Percentiles rank a stretch among this genome's conserved stretches.
These are phyloP conservation scores for Malacoctenus gilli DNA, from an alignment of 2,797 vertebrate genomes.

Conservation along the genomic window DNA sequence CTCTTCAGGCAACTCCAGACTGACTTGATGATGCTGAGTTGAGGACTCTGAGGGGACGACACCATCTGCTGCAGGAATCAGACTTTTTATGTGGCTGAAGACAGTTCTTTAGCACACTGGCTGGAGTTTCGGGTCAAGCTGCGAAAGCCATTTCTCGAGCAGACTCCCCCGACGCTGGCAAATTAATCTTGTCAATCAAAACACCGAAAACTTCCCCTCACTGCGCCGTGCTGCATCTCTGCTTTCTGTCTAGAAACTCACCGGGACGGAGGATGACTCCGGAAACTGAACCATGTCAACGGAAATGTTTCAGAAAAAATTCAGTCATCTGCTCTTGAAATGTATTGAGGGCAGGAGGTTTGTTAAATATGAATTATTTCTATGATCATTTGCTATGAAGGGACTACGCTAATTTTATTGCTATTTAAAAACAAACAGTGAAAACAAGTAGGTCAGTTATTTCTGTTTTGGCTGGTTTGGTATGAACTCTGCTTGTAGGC, in stretches of 20 bases:
- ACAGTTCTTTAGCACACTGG: neutral
- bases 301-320: too few relatives aligned
- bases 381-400: too few relatives aligned
- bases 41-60: neutral
- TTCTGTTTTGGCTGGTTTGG: slow-evolving; percentile 17
- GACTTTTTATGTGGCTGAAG: neutral
- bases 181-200: neutral
- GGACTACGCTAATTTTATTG: too few relatives aligned
- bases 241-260: neutral
- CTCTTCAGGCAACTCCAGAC: neutral
- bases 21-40: neutral
- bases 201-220: neutral
- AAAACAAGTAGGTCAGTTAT: neutral
- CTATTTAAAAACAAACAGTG: too few relatives aligned
- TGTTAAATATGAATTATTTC: too few relatives aligned
- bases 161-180: neutral
- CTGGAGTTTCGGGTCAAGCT: neutral
- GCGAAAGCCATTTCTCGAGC: neutral
- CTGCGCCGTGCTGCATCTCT: neutral
- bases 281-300: too few relatives aligned
- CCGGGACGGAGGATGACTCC: too few relatives aligned
- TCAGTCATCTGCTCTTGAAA: too few relatives aligned
- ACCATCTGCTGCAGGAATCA: neutral
- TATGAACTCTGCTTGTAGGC: slow-evolving; percentile 13
- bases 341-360: too few relatives aligned